Percentiles rank a stretch among this genome's conserved stretches.
Conservation (phyloP, 2,888 invertebrate species). For the Augiades crinisus region DNA sequence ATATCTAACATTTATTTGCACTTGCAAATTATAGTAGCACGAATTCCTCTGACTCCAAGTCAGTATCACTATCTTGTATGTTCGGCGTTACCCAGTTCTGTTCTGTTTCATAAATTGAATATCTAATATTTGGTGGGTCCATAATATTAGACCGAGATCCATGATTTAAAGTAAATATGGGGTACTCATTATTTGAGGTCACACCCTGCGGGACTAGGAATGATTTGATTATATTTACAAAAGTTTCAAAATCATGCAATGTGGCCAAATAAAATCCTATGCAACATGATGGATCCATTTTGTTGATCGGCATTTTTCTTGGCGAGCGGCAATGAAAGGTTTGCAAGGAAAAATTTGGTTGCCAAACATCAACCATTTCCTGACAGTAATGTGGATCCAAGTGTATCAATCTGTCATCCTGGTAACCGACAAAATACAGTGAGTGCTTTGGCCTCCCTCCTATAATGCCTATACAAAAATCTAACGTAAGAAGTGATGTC, state of each 20-base stretch:
- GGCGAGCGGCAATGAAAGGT: conserved; percentile 94
- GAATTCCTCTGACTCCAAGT: conserved; percentile 88
- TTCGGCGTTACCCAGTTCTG: conserved; percentile 73
- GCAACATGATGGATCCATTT: conserved; percentile 96
- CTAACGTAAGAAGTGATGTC: conserved; percentile 88
- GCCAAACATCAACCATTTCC: conserved; percentile 92
- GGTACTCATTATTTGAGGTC: conserved; percentile 84
- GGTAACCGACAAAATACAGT: conserved; percentile 95
- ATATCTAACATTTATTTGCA: conserved; percentile 1
- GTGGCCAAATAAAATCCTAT: conserved; percentile 93
- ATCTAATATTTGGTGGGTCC: conserved; percentile 78
- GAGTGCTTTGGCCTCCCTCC: conserved; percentile 97
- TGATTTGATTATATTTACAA: conserved; percentile 85
- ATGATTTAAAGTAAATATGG: conserved; percentile 90
- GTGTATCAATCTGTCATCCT: conserved; percentile 95
- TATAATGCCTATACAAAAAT: conserved; percentile 94
- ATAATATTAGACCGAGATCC: conserved; percentile 84
- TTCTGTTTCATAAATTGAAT: conserved; percentile 77
- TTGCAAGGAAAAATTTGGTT: conserved; percentile 87
- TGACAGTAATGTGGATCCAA: conserved; percentile 97
- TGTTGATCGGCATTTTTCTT: conserved; percentile 89
- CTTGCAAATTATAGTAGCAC: conserved; percentile 80
- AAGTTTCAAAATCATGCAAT: conserved; percentile 88
- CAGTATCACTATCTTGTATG: conserved; percentile 82
- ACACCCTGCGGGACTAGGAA: conserved; percentile 71